These are phyloP conservation scores for Zele albiditarsus DNA, from an alignment of 2,888 invertebrate genomes.

Conservation along the genomic window DNA sequence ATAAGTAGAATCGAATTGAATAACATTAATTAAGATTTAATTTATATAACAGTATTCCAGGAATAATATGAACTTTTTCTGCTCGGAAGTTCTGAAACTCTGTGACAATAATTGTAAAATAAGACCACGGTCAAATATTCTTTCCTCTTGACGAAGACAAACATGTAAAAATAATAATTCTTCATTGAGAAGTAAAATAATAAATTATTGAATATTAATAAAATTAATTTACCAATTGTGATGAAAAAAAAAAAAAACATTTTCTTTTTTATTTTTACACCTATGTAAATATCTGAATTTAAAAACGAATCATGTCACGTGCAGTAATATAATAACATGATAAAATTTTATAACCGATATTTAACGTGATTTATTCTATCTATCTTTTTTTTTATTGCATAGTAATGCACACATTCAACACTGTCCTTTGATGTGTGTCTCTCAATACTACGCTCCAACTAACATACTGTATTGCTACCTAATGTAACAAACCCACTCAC, in stretches of 20 bases:
- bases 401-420: neutral
- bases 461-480: neutral
- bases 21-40: neutral
- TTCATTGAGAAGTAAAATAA: neutral
- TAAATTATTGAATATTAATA: neutral
- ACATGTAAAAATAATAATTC: neutral
- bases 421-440: neutral
- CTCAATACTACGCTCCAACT: constrained; percentile 5
- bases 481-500: neutral
- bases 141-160: neutral
- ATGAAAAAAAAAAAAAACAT: neutral
- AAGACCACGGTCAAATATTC: neutral
- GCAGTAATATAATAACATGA: neutral
- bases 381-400: neutral
- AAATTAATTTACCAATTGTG: neutral
- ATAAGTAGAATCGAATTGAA: neutral
- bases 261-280: neutral
- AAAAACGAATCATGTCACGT: neutral
- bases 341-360: neutral
- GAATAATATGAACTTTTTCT: neutral
- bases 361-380: neutral
- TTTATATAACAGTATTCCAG: neutral
- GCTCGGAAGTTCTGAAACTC: neutral
- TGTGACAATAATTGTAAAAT: neutral
- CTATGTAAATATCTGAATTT: neutral